Evolutionary conservation across 2,888 invertebrate genomes (phyloP), one percentile per base, ranked within the genome.

Genomic region (Parascotia fuliginaria): DNA sequence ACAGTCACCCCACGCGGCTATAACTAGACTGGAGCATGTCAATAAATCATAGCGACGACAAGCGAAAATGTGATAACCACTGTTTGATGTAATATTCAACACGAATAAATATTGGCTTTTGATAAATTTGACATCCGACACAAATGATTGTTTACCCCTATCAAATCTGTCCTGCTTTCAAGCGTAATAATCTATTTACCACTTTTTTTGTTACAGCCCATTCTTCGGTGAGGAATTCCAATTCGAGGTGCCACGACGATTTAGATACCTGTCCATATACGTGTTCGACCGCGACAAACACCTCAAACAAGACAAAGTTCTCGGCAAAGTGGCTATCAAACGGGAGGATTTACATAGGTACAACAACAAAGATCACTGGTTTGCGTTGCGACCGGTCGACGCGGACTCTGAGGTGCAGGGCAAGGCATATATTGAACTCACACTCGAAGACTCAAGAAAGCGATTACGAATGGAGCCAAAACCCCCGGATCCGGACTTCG

Each of bases 141-240:
- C 53, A 62, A 70, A 63, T 57, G 44, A 42, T 39, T 45, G 42
- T 48, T 28, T n/a, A 53, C 19, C 4, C 15, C 41, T 37, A 36
- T 29, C 40, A 29, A 52, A 42, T 42, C 38, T 36, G 37, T 42
- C 27, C 19, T 27, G 32, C 22, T 43, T 37, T 14, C 14, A 39
- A 27, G 29, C 19, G 41, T 29, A 32, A 37, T 13, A 4, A 36
- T 36, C 28, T 12, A 36, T 27, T 13, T 15, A 43, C 29, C 38
- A 41, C 28, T 14, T 5, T 43, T 67, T 56, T 83, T 72, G 73
- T 95, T 94, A 66, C 86, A 96, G 96, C 83, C 97, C 98, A 64
- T 98, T 97, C 89, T 98, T 97, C 85, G 97, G 97, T 56, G 98
- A 98, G 83, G 98, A 98, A 87, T 98, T 97, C 91, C 96, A 97